Percentiles rank a stretch among this genome's conserved stretches.
Evolutionary conservation across 30 jellyfish, hydroid and myxozoan genomes (phyloP).

Genomic region (Chrysaora quinquecirrha): DNA sequence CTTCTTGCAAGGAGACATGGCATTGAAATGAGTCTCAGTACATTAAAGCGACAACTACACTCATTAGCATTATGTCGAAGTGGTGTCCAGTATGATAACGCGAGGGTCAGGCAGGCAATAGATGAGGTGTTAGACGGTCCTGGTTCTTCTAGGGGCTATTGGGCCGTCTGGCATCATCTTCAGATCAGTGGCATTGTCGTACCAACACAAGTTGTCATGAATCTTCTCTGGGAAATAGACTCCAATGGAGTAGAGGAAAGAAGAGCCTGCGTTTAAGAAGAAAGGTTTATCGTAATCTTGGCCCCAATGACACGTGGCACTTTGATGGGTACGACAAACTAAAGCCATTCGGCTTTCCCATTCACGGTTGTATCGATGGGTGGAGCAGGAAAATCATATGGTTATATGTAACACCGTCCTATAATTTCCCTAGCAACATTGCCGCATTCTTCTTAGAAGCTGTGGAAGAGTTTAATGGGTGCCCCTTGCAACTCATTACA

Average conservation of each 20-base stretch:
- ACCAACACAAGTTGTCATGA: not conserved
- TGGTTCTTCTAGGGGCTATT: not conserved
- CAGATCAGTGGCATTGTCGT: not conserved
- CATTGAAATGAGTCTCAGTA: not conserved
- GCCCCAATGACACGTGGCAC: not conserved
- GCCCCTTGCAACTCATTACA: constrained; percentile 62
- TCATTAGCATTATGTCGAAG: not conserved
- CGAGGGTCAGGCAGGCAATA: not conserved
- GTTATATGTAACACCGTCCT: constrained; percentile 63
- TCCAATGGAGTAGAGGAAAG: not conserved
- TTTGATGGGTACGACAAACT: not conserved
- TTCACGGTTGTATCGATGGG: constrained; percentile 76
- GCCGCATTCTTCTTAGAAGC: constrained; percentile 34
- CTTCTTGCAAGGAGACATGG: not conserved
- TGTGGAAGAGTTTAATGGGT: constrained; percentile 31
- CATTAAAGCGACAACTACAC: not conserved
- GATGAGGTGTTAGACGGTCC: not conserved
- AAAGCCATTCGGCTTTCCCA: constrained; percentile 47
- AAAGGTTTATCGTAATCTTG: not conserved
- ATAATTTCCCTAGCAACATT: constrained; percentile 55
- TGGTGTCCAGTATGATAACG: not conserved
- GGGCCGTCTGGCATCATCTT: not conserved
- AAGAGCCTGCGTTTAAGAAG: not conserved
- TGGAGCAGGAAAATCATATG: constrained; percentile 66
- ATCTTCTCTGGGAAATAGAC: not conserved